phyloP scores from a whole-genome alignment of 2,888 invertebrate species.

The Leptopilina syphax region DNA sequence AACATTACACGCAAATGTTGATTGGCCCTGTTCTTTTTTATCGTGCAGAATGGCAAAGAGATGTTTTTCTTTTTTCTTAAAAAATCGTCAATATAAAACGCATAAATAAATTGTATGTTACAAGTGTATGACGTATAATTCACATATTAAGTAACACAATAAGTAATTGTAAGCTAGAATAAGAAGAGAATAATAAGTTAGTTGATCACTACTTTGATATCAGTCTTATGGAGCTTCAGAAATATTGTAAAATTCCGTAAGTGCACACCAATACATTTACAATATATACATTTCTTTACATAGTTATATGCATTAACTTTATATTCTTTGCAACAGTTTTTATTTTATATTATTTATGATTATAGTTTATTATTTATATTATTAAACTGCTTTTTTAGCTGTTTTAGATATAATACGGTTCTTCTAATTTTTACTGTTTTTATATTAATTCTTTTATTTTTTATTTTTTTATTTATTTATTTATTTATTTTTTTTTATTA shows the following conservation, averaged over 20 bases:
- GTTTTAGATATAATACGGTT: too few species aligned
- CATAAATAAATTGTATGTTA: slow-evolving; percentile 30
- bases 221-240: neutral
- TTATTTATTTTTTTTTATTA: too few species aligned
- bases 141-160: slow-evolving; percentile 35
- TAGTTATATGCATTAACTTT: too few species aligned
- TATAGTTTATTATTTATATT: too few species aligned
- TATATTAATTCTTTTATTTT: too few species aligned
- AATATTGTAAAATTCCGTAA: slow-evolving; percentile 19
- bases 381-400: too few species aligned
- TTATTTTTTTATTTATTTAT: too few species aligned
- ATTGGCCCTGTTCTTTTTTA: slow-evolving; percentile 25
- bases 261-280: neutral
- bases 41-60: slow-evolving; percentile 5
- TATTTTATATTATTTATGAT: too few species aligned
- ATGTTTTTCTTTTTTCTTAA: slow-evolving; percentile 6
- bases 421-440: too few species aligned
- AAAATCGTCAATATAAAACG: slow-evolving; percentile 12
- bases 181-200: slow-evolving; percentile 17
- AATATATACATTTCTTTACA: too few species aligned
- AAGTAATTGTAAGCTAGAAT: slow-evolving; percentile 21
- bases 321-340: too few species aligned
- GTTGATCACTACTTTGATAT: slow-evolving; percentile 6
- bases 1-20: slow-evolving; percentile 25
- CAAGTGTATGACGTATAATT: slow-evolving; percentile 27